Evolutionary conservation across 2,888 invertebrate genomes (phyloP), one percentile per base, ranked within the genome.

Genomic region (Caenorhabditis sp.): DNA sequence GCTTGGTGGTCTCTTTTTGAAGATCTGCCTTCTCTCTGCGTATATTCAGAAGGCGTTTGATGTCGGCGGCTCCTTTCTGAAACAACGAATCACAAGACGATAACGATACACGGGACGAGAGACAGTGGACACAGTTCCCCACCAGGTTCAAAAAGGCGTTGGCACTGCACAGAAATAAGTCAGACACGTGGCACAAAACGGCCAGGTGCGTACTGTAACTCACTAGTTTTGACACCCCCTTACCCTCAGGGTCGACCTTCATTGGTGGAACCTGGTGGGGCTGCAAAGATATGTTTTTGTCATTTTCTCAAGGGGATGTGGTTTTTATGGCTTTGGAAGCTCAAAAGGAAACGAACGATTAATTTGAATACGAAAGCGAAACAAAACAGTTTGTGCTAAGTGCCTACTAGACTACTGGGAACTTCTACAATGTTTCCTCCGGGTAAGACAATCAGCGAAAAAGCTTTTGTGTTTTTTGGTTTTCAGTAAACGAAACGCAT

Each of bases 41-140:
- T 65, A 87, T 84, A 74, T 87, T 88, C 74, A 90, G 77, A 72
- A 90, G 83, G 37, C 88, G 84, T 32, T 87, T 86, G 78, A 90
- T 88, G 60, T 90, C 90, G 51, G 87, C 86, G 9, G 85, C 84
- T 58, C 89, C 89, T 56, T 88, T 88, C 90, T 90, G 83, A 58
- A 51, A 71, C 28, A 72, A 72, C 47, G 28, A 60, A 22, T 62
- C 26, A 64, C 60, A 55, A n/a, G n/a, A 44, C 18, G 40, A 67
- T 18, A 61, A 76, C 35, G 40, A 20, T 26, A 35, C 40, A 28
- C n/a, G 35, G 47, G 56, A 65, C 50, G 35, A 47, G 28, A 44
- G 58, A 78, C 28, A 56, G 28, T 50, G 51, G 65, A 80, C 74
- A 69, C 60, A 62, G 61, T 69, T 69, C 80, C 80, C 81, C 81